Conservation (phyloP, 1,140 invertebrate genomes). For the Drosophila ogumai region DNA sequence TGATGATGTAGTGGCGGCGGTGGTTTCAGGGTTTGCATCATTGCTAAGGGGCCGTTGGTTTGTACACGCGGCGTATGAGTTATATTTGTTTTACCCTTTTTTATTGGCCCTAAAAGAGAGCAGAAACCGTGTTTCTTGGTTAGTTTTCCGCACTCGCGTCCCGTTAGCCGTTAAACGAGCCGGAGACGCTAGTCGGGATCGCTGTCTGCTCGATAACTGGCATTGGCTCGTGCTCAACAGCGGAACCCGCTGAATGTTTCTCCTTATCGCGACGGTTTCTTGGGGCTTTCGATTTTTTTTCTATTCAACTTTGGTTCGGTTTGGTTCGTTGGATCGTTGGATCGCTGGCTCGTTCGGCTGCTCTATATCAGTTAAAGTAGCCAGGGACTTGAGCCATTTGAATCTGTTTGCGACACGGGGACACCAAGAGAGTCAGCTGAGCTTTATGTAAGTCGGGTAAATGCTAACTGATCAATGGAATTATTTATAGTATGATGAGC, state of each 20-base stretch:
- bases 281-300: conserved; percentile 14
- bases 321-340: conserved; percentile 13
- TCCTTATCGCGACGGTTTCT: conserved; percentile 43
- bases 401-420: conserved; percentile 32
- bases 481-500: neutral
- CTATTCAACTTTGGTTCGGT: conserved; percentile 20
- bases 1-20: conserved; percentile 80
- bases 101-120: conserved; percentile 14
- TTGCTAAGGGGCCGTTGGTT: conserved; percentile 63
- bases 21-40: conserved; percentile 85
- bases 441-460: conserved; percentile 16
- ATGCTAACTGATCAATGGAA: conserved; percentile 5
- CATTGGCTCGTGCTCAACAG: conserved; percentile 24
- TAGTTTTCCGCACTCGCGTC: conserved; percentile 28
- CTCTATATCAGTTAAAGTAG: conserved; percentile 47
- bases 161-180: conserved; percentile 27
- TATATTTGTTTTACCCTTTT: conserved; percentile 15
- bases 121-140: neutral
- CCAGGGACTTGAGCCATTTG: conserved; percentile 35
- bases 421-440: conserved; percentile 10
- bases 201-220: conserved; percentile 67
- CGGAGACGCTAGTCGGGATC: conserved; percentile 38
- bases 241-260: conserved; percentile 19
- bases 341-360: conserved; percentile 1
- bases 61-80: conserved; percentile 56